These are phyloP conservation scores for Martes flavigula DNA, from an alignment of 2,797 vertebrate species.

Conservation along the genomic window DNA sequence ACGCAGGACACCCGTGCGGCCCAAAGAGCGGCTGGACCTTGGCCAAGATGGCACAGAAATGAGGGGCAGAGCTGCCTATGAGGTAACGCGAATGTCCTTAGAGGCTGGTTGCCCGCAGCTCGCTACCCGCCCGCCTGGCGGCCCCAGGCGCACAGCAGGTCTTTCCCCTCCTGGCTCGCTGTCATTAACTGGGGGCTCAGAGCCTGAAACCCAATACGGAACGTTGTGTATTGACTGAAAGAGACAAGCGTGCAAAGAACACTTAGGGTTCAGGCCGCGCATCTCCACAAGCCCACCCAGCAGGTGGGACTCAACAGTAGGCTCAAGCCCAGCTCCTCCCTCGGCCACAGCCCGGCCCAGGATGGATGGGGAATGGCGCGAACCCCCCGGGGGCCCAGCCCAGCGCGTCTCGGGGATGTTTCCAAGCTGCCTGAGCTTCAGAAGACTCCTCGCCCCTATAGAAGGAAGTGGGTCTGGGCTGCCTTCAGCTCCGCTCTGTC, in stretches of 20 bases:
- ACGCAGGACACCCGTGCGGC: accelerated
- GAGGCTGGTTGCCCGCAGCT: not conserved
- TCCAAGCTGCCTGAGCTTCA: not conserved
- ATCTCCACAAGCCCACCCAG: not conserved
- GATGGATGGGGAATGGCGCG: not conserved
- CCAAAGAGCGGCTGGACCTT: not conserved
- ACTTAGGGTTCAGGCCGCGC: not conserved
- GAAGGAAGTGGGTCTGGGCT: not conserved
- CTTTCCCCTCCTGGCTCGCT: not conserved
- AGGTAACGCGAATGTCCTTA: too few species aligned
- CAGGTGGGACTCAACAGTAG: not conserved
- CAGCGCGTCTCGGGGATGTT: not conserved
- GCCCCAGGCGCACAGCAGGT: accelerated
- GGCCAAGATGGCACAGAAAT: not conserved
- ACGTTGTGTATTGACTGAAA: not conserved
- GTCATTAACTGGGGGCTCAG: not conserved
- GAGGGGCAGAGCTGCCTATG: not conserved
- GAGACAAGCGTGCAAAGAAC: not conserved
- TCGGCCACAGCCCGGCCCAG: not conserved
- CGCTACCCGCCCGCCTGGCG: not conserved
- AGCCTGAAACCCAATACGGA: not conserved
- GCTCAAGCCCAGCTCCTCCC: not conserved
- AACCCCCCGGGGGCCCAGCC: too few species aligned
- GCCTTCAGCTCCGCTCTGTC: not conserved
- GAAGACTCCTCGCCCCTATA: not conserved